Base-by-base conservation (phyloP, 2,797 vertebrate species). In the Megalops cyprinoides region DNA sequence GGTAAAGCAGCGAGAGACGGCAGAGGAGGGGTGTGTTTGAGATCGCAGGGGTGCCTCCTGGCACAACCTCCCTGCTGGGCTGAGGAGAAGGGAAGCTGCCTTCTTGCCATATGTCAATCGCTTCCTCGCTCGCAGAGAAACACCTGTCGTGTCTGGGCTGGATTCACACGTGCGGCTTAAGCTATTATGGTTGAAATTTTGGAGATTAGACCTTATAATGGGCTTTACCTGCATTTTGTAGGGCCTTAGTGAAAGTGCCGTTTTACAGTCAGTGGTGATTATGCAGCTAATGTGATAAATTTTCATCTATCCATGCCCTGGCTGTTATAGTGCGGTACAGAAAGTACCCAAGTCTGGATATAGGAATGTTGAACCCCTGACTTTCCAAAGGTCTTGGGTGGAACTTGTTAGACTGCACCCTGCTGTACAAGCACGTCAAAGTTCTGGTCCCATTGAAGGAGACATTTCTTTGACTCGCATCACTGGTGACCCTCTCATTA, bases 401-500 rank as follows among this genome's bases (percentile, higher is more conserved):
- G 4, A 42, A 44, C 49, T 12, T 23, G 3, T n/a, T 20, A 58
- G 28, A 60, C n/a, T n/a, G 53, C 15, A 10, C 53, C 49, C 71
- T 14, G 71, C 3, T 31, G 4, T 74, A 0, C n/a, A 12, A 1
- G 46, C 8, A 65, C 2, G 31, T 42, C 7, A 1, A 34, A 31
- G 60, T 3, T 10, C 67, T 15, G 20, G 10, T 74, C 23, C 6
- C n/a, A 48, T 34, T 42, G 49, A 75, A 10, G 48, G 4, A 2
- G 12, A 37, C n/a, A 28, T 31, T 53, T 37, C 67, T 55, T 49
- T 14, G 25, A 46, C 42, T 67, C 42, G 34, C 58, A 73, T 74
- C 42, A 46, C 51, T 58, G 42, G 67, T 79, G 15, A n/a, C 53
- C 39, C 18, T n/a, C 31, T 73, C 48, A 14, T 80, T 73, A 58